Evolutionary conservation across 2,797 vertebrate species (phyloP).

Genomic region (Cirrhinus mrigala): DNA sequence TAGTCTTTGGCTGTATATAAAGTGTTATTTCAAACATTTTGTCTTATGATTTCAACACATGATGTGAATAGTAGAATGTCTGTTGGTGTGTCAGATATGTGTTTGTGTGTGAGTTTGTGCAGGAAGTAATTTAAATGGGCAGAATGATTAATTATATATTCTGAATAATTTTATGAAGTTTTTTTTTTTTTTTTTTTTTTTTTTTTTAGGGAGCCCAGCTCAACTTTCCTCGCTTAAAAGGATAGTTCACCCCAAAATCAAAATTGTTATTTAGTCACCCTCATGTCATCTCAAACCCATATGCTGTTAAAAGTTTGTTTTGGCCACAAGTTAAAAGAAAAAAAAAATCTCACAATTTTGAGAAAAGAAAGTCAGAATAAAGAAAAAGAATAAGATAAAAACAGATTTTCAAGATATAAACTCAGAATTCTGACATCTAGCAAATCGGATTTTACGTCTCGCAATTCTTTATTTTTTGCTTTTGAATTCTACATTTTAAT

Average conservation of each 20-base stretch:
- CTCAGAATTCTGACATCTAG: too few species aligned
- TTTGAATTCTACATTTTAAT: too few species aligned
- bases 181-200: slow-evolving; percentile 3
- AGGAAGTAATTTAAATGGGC: slow-evolving; percentile 14
- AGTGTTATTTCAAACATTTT: slow-evolving; percentile 45
- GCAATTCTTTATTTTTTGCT: too few species aligned
- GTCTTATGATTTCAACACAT: slow-evolving; percentile 34
- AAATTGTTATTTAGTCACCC: background rate
- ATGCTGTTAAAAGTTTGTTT: background rate
- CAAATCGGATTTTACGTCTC: background rate
- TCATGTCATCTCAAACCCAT: background rate
- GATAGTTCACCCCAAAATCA: background rate
- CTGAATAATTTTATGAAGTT: background rate
- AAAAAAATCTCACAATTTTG: background rate
- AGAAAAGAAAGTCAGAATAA: background rate
- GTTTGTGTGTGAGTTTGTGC: slow-evolving; percentile 16
- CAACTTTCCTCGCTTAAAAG: background rate
- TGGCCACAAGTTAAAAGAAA: background rate
- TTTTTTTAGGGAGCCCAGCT: background rate
- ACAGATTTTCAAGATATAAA: too few species aligned
- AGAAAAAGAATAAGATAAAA: too few species aligned
- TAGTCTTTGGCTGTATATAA: slow-evolving; percentile 23
- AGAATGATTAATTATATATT: background rate
- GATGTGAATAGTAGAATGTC: slow-evolving; percentile 40
- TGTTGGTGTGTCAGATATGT: slow-evolving; percentile 1